Base-by-base conservation (phyloP, 2,113 vertebrate species). In the Callorhinus ursinus region DNA sequence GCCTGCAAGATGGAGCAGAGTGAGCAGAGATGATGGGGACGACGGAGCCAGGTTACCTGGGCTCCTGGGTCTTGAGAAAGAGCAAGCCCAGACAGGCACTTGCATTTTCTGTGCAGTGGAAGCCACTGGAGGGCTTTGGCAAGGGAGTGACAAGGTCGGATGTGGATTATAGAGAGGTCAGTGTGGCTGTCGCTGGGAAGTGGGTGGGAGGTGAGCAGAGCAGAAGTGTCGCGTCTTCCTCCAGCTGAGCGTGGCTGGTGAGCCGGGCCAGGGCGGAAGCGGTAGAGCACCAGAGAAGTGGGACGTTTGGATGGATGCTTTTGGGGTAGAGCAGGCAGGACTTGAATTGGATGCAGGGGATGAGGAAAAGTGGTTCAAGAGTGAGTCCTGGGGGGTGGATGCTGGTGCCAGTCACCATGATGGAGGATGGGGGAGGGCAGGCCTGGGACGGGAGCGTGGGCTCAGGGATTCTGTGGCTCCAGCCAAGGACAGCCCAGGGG, bases 21-120 rank as follows among this genome's bases (percentile, higher is more conserved):
- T 0, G 33, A 31, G 31, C 39, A 19, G 7, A 63, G 79, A 21
- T 0, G 7, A 1, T 1, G 3, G 49, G 4, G 14, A 51, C 2
- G 36, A 12, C 21, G 49, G 19, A 57, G 18, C 49, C 88, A 80
- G 18, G 42, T n/a, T 2, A 4, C 67, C 39, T 14, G 69, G 36
- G 88, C 14, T 67, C 10, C 12, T 0, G 46, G 57, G n/a, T 36
- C n/a, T 49, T 1, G 1, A 33, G 83, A 19, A n/a, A 36, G 49
- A 3, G 6, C 31, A 13, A 28, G 51, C 24, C 31, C 59, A 49
- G 63, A 51, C 7, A 21, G 53, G 53, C 22, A 7, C 31, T 36
- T 57, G 36, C 10, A 19, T 80, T 33, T 86, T 51, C 15, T 8
- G 46, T 42, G 42, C 10, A 0, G 3, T 46, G 79, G 84, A 14